A percentile compares a stretch with the other conserved stretches of the same genome.
These are phyloP conservation scores for Parambassis ranga DNA, from an alignment of 2,797 vertebrate genomes.

Conservation along the genomic window DNA sequence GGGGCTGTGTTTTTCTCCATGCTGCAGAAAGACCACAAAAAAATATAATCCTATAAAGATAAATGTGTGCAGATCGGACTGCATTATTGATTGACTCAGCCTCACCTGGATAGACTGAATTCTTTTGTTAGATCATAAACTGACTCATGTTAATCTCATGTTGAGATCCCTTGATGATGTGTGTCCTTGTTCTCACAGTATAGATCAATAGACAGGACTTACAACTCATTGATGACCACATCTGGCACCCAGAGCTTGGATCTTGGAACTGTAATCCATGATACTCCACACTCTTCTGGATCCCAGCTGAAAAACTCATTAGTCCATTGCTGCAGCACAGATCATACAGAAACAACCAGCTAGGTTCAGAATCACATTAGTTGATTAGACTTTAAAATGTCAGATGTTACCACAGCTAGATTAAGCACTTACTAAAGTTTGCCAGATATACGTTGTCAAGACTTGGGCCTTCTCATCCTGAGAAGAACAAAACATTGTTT, in stretches of 20 bases:
- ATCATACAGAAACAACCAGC: neutral
- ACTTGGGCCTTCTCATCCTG: conserved; percentile 78
- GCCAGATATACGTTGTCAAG: conserved; percentile 73
- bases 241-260: conserved; percentile 68
- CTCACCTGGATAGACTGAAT: no score
- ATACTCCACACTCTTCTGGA: conserved; percentile 60
- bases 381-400: neutral
- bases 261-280: conserved; percentile 62
- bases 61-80: neutral
- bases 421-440: conserved; percentile 58
- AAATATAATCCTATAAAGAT: neutral
- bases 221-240: conserved; percentile 67
- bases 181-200: no score
- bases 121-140: no score
- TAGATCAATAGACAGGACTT: conserved; percentile 16
- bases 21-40: conserved; percentile 38
- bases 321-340: conserved; percentile 61
- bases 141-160: no score
- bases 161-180: no score
- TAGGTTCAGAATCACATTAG: neutral
- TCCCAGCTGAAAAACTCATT: conserved; percentile 77
- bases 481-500: conserved; percentile 7
- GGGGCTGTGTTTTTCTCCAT: conserved; percentile 74
- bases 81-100: no score
- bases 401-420: no score